Base-by-base conservation (phyloP, 2,888 invertebrate species). In the Sphaeridia pumilis region DNA sequence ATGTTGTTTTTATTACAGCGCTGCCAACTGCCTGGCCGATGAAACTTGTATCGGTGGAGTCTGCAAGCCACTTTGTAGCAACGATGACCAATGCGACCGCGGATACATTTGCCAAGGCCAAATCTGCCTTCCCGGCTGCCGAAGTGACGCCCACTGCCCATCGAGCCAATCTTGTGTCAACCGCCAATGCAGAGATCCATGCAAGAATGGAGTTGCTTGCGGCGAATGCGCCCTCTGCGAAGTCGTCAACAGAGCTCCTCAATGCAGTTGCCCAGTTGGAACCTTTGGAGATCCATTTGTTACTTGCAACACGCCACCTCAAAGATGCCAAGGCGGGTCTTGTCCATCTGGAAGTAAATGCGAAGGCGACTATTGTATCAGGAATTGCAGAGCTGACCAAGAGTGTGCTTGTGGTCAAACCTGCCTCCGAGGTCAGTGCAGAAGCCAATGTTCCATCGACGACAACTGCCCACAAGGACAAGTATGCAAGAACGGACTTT, bases 101-200 rank as follows among this genome's bases (percentile, higher is more conserved):
- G 82, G 84, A 61, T 85, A 88, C 70, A 87, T 92, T 65, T 92
- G 92, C 67, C 84, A 86, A 69, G 86, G 84, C 66, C 78, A 88
- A 65, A 76, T 89, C 58, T 90, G 90, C 69, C 81, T 86, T 67
- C 78, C 82, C 66, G 92, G 92, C 43, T 92, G 92, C 68, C 78
- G 89, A 55, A 85, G 82, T 67, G 89, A 90, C 68, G 80, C 81
- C 42, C 78, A 82, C 14, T 92, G 92, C 68, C 75, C 80, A 7
- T 75, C 73, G 56, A 76, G 82, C 55, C 78, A 87, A 70, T 82
- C 88, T 14, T 92, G 92, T 69, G 74, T 87, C 41, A 81, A 82
- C 67, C 84, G 84, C 65, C 81, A 85, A 69, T 89, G 89, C 67
- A 79, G 78, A 76, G 84, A 83, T 76, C 88, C 90, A 7, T 90